Base-by-base conservation (phyloP, 2,113 vertebrate genomes). In the Rhabdomys dilectus region DNA sequence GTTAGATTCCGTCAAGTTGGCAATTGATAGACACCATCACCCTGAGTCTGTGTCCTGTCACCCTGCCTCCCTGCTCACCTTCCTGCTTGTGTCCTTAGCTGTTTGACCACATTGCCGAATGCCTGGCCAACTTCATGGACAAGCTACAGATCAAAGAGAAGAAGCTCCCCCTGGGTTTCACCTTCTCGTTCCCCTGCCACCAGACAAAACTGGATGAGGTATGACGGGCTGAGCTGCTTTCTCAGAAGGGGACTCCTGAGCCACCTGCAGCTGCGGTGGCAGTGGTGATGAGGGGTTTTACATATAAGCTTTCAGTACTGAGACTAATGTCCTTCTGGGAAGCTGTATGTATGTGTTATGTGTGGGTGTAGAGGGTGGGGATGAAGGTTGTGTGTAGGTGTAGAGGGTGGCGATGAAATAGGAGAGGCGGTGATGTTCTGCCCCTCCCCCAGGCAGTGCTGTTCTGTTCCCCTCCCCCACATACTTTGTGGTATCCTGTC, bases 151-250 rank as follows among this genome's bases (percentile, higher is more conserved):
- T 99, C 91, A 99, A 99, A 94, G 98, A 99, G 70, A 99, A 99
- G 98, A 99, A 99, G 89, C 99, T 99, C 3, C 99, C 99, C 0
- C 98, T 99, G 7, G 99, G 99, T 7, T 99, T 99, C 97, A 99
- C 99, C 48, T 99, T 99, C 98, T 99, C 99, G 0, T 99, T 99
- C 93, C 99, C 99, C 0, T 99, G 99, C 66, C 98, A 98, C 89
- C 99, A 99, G 98, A 99, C 98, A 82, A 99, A 99, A 96, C 98
- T 99, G 93, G 99, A 99, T 0, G 99, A 99, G 99, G 99, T 99
- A 97, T 98, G 99, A 34, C 29, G 9, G 85, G 45, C 10, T 22
- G 42, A 68, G 31, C n/a, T 53, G 62, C 29, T 66, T 62, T 48
- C 29, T 15, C 45, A 19, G 45, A 56, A 51, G 78, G 9, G 77